These are phyloP conservation scores for Odocoileus hemionus DNA, from an alignment of 2,113 vertebrate genomes.

Conservation along the genomic window DNA sequence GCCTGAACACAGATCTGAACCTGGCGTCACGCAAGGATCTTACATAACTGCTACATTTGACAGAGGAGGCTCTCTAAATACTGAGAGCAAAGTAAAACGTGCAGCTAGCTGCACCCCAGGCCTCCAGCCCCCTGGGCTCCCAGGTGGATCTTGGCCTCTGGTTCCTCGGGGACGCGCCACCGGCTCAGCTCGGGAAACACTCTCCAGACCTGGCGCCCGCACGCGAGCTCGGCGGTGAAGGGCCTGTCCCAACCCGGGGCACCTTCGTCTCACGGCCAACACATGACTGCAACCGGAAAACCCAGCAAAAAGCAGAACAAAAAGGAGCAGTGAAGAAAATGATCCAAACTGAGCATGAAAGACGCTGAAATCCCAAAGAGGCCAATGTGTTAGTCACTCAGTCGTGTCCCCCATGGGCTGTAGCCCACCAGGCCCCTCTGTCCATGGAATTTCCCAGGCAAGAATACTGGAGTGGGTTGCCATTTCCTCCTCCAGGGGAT, in stretches of 20 bases:
- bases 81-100: fast-evolving
- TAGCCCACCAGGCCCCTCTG: not conserved
- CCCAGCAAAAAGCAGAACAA: too few species aligned
- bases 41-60: fast-evolving
- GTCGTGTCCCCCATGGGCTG: not conserved
- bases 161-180: fast-evolving
- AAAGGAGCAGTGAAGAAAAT: not conserved
- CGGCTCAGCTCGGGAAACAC: not conserved
- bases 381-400: fast-evolving
- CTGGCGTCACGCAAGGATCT: fast-evolving
- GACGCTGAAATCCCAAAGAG: not conserved
- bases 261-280: not conserved
- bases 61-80: not conserved
- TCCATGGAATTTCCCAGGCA: not conserved
- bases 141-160: not conserved
- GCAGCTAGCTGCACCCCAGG: fast-evolving
- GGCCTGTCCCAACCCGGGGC: not conserved
- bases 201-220: fast-evolving
- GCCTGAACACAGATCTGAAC: not conserved
- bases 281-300: not conserved
- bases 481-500: not conserved
- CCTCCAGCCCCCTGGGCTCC: not conserved
- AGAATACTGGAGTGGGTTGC: not conserved
- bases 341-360: fast-evolving
- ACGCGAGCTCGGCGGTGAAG: fast-evolving